Evolutionary conservation across 2,113 vertebrate species (phyloP).

Genomic region (Otus sunia): DNA sequence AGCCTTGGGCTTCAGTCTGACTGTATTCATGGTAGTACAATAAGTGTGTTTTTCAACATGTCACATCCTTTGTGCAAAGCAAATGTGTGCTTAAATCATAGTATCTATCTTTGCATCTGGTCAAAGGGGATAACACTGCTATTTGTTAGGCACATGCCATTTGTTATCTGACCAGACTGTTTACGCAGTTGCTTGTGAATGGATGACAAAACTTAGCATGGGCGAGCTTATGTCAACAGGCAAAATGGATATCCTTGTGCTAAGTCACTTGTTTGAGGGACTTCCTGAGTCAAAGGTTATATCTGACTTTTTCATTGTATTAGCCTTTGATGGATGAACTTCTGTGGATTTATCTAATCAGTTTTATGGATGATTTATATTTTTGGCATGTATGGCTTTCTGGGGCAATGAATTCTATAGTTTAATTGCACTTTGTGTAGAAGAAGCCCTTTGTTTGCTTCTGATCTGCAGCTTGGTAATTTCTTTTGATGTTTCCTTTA

Average conservation of each 20-base stretch:
- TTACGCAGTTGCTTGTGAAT: neutral
- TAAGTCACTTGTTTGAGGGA: neutral
- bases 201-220: neutral
- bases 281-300: neutral
- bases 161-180: neutral
- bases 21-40: neutral
- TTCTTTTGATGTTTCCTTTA: neutral
- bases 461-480: neutral
- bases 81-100: neutral
- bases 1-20: neutral
- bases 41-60: neutral
- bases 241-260: neutral
- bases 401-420: neutral
- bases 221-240: neutral
- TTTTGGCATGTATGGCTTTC: neutral
- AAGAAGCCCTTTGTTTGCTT: neutral
- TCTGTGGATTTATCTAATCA: neutral
- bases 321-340: neutral
- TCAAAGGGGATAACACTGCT: neutral
- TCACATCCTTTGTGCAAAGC: neutral
- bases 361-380: neutral
- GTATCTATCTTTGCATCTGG: neutral
- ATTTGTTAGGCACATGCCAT: neutral
- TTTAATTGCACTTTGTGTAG: neutral
- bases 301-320: neutral